These are phyloP conservation scores for Lucinisca nassula DNA, from an alignment of 2,888 invertebrate species.

Conservation along the genomic window DNA sequence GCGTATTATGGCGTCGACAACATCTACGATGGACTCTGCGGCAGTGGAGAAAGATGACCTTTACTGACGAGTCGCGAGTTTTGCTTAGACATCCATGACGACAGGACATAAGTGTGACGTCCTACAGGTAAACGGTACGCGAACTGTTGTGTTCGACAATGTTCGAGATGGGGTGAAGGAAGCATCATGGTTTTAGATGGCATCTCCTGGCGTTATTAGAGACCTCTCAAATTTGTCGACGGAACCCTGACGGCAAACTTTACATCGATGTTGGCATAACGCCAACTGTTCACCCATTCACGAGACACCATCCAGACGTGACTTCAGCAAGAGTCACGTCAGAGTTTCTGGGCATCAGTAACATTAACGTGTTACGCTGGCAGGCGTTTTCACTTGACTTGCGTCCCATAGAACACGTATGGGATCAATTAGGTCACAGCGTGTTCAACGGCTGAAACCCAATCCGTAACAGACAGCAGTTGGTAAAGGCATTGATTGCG, in stretches of 20 bases:
- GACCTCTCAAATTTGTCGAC: background rate
- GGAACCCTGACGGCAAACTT: background rate
- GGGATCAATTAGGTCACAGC: background rate
- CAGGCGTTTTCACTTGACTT: background rate
- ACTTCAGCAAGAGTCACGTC: background rate
- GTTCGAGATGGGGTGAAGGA: background rate
- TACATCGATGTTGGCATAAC: background rate
- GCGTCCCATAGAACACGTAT: background rate
- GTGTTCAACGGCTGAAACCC: too few relatives aligned
- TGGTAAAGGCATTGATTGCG: too few relatives aligned
- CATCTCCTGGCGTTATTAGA: background rate
- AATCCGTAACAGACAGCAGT: too few relatives aligned
- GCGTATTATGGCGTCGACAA: background rate
- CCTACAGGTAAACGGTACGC: too few relatives aligned
- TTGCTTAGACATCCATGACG: background rate
- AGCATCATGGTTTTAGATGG: background rate
- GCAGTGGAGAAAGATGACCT: background rate
- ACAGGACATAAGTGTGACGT: too few relatives aligned
- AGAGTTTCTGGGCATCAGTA: background rate
- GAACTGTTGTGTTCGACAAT: background rate
- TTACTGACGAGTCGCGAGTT: background rate
- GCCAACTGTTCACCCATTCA: background rate
- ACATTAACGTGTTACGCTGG: background rate
- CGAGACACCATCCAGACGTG: background rate
- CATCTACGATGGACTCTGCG: background rate